phyloP scores from a whole-genome alignment of 2,797 vertebrate genomes.

The Macroramphosus scolopax region DNA sequence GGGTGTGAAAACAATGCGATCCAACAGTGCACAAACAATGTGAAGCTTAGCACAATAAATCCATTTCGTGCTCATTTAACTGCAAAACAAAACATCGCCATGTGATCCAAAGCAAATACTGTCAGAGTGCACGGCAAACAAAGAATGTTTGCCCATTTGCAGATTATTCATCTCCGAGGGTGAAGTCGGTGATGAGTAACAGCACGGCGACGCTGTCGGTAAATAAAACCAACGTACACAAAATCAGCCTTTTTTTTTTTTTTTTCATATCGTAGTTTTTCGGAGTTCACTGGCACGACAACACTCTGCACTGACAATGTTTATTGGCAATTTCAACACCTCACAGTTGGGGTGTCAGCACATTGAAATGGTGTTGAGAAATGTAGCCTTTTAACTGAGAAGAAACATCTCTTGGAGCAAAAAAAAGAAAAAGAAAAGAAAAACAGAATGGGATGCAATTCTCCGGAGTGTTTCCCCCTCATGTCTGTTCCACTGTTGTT shows the following conservation, averaged over 20 bases:
- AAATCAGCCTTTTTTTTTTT: slow-evolving; percentile 63
- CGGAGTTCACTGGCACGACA: slow-evolving; percentile 67
- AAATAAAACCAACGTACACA: slow-evolving; percentile 64
- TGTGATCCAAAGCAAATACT: slow-evolving; percentile 59
- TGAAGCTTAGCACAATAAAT: slow-evolving; percentile 46
- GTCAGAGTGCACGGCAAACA: slow-evolving; percentile 61
- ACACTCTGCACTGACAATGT: slow-evolving; percentile 57
- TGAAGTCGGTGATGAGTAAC: slow-evolving; percentile 63
- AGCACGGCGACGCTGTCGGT: slow-evolving; percentile 60
- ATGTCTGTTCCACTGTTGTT: slow-evolving; percentile 67
- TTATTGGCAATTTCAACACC: slow-evolving; percentile 71
- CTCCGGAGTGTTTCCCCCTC: slow-evolving; percentile 72
- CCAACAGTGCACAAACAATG: too few relatives aligned
- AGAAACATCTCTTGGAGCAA: slow-evolving; percentile 66
- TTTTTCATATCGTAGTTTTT: slow-evolving; percentile 70
- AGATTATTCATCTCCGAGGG: slow-evolving; percentile 62
- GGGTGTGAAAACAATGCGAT: slow-evolving; percentile 14
- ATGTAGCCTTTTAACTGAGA: slow-evolving; percentile 76
- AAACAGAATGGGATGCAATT: slow-evolving; percentile 75
- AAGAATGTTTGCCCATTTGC: slow-evolving; percentile 66
- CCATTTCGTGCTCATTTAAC: slow-evolving; percentile 57
- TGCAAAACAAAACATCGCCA: slow-evolving; percentile 50
- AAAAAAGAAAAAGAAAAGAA: slow-evolving; percentile 45
- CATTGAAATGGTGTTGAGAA: slow-evolving; percentile 73
- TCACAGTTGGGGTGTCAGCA: slow-evolving; percentile 76